Evolutionary conservation across 2,888 invertebrate genomes (phyloP), one percentile per base, ranked within the genome.

Genomic region (Chironomus riparius): DNA sequence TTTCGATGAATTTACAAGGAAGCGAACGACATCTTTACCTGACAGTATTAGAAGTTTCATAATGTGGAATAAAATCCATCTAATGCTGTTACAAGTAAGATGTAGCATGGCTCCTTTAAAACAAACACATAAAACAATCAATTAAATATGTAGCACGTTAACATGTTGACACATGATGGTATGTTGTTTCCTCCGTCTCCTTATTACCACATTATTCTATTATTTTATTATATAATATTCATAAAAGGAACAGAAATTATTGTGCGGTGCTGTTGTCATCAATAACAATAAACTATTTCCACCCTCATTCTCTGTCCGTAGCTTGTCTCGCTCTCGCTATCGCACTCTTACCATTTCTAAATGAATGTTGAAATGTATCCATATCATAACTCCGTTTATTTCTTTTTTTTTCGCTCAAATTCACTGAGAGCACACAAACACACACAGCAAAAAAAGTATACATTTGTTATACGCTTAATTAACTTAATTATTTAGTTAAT

Each of bases 61-160:
- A 72, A 72, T 50, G 10, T 24, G 47, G 15, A 68, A 70, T 70
- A 56, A n/a, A 71, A 50, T 50, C 56, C 38, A 74, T 74, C 74
- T 74, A 74, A 74, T 74, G 74, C 74, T 74, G 74, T 74, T 65
- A 68, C 74, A 74, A 74, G 74, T 74, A 74, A 74, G 74, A 74
- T 74, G 74, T 68, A 68, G 74, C 74, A 74, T 73, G 12, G 68
- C 68, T 74, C 71, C 70, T 70, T 70, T 68, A 68, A 18, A 68
- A 28, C 47, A 38, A 15, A 65, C 22, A 21, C 38, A 65, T 22
- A 10, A 13, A 12, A 22, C 65, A 65, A 38, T 38, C 38, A 38
- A 38, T 38, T 21, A 18, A 21, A 13, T 22, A 65, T 24, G 3
- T 68, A 15, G 7, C 15, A 22, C 24, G 24, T 68, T 38, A 15